These are phyloP conservation scores for Monodelphis domestica DNA, from an alignment of 2,797 vertebrate genomes.

Conservation along the genomic window DNA sequence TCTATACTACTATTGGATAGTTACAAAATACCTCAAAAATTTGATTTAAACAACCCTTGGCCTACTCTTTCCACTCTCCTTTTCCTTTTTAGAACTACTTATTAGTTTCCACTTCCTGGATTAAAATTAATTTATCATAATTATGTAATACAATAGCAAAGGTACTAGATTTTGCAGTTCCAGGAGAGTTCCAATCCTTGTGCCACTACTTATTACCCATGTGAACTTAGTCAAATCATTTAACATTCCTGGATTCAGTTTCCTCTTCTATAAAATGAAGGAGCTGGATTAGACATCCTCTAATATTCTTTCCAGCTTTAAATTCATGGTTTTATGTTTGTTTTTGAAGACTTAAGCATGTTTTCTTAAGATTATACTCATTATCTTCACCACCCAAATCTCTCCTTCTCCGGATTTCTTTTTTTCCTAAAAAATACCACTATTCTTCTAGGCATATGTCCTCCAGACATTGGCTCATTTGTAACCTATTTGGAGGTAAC, in stretches of 20 bases:
- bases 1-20: background rate
- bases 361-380: background rate
- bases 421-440: background rate
- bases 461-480: background rate
- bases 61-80: background rate
- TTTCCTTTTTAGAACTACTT: background rate
- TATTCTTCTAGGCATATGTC: background rate
- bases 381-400: background rate
- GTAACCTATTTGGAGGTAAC: background rate
- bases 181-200: background rate
- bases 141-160: background rate
- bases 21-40: background rate
- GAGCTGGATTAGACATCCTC: background rate
- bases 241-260: background rate
- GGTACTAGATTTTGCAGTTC: background rate
- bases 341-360: background rate
- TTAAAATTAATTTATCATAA: slow-evolving; percentile 24
- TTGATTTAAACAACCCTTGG: background rate
- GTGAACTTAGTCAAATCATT: background rate
- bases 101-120: background rate
- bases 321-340: background rate
- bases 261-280: background rate
- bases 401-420: background rate
- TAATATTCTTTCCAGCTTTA: background rate
- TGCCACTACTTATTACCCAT: background rate